Percentiles rank a stretch among this genome's conserved stretches.
Conservation (phyloP, 2,888 invertebrate genomes). For the Philereme transversata region DNA sequence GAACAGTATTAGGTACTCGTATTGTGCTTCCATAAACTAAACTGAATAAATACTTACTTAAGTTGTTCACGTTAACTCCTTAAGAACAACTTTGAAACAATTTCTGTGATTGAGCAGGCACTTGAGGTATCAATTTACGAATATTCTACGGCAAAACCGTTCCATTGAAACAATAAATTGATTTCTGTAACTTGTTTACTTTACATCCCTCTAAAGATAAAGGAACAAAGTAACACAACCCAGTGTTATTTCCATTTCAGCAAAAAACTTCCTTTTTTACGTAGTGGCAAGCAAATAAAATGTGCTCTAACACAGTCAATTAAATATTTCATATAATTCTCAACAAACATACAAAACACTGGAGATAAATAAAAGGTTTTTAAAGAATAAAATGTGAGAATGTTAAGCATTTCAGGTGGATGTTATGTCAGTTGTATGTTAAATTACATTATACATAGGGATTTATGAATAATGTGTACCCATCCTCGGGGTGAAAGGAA, state of each 20-base stretch:
- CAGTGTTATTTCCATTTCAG: too few species aligned
- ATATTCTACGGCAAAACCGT: slow-evolving; percentile 9
- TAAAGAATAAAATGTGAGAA: slow-evolving; percentile 15
- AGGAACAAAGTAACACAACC: too few species aligned
- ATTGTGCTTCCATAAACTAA: too few species aligned
- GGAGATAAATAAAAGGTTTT: slow-evolving; percentile 9
- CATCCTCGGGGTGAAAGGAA: slow-evolving; percentile 45
- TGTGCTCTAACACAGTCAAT: too few species aligned
- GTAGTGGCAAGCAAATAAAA: too few species aligned
- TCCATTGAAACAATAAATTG: slow-evolving; percentile 21
- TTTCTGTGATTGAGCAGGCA: slow-evolving; percentile 15
- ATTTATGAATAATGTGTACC: slow-evolving; percentile 68
- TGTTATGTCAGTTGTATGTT: slow-evolving; percentile 55
- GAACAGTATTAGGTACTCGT: too few species aligned
- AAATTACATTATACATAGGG: slow-evolving; percentile 41
- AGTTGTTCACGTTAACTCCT: slow-evolving; percentile 10
- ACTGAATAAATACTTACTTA: neutral
- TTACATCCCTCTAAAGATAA: too few species aligned
- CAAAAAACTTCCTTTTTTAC: too few species aligned
- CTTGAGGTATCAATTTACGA: slow-evolving; percentile 17
- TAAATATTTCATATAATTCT: too few species aligned
- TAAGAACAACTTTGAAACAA: slow-evolving; percentile 17
- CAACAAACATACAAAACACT: too few species aligned
- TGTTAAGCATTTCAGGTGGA: slow-evolving; percentile 31
- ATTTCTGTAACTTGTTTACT: slow-evolving; percentile 12